A percentile compares a stretch with the other conserved stretches of the same genome.
phyloP scores from a whole-genome alignment of 2,113 vertebrate species.

The Notarius lentiginosus region DNA sequence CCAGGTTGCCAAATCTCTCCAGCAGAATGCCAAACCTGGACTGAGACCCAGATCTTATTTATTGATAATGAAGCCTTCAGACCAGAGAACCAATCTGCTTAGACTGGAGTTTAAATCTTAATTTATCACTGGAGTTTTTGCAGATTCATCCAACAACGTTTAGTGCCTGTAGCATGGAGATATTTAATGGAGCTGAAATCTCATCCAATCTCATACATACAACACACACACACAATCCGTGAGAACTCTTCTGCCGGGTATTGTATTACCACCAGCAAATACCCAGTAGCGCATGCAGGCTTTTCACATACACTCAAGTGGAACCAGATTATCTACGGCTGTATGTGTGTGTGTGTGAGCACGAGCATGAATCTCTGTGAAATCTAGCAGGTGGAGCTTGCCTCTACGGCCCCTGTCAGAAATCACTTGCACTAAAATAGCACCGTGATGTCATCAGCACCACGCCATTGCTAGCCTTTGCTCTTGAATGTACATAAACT shows the following conservation, averaged over 20 bases:
- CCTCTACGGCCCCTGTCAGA: slow-evolving; percentile 22
- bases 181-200: not conserved
- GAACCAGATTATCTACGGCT: slow-evolving; percentile 24
- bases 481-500: not conserved
- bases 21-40: not conserved
- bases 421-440: slow-evolving; percentile 36
- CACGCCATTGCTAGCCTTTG: slow-evolving; percentile 4
- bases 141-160: not conserved
- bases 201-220: not conserved
- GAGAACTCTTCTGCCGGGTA: not conserved
- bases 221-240: not conserved
- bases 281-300: slow-evolving; percentile 20
- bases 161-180: slow-evolving; percentile 1
- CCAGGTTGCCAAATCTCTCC: not conserved
- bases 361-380: not conserved
- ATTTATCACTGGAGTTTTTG: not conserved
- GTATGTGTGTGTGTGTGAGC: not conserved
- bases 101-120: not conserved
- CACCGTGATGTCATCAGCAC: slow-evolving; percentile 31
- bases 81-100: slow-evolving; percentile 18
- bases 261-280: not conserved
- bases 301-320: slow-evolving; percentile 9
- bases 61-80: slow-evolving; percentile 14
- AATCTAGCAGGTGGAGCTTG: slow-evolving; percentile 23
- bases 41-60: not conserved